Evolutionary conservation across 2,888 invertebrate genomes (phyloP), one percentile per base, ranked within the genome.

Genomic region (Eupithecia subfuscata): DNA sequence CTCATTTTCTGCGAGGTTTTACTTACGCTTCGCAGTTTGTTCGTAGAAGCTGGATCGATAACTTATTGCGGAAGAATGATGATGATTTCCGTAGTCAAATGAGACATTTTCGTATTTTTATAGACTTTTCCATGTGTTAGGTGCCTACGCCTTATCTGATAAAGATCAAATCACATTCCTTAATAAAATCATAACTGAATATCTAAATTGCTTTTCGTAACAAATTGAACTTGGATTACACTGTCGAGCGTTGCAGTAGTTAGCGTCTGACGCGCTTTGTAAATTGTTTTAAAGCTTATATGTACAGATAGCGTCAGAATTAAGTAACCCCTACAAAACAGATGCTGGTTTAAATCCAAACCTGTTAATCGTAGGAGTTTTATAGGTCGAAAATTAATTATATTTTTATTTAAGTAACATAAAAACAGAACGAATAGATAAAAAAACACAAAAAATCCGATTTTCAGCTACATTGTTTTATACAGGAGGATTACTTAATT

Each of bases 151-250:
- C 69, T 71, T 40, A 69, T 75, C 71, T 30, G 40, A 75, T 72
- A 70, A 70, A 73, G 69, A 65, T 75, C 70, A 45, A 75, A 75
- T 75, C 65, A 69, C 73, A 75, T 56, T 73, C 60, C 76, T 70
- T 70, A 71, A 73, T 73, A 70, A 76, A 45, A 65, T 69, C 52
- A 45, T 75, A 69, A 75, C 63, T 76, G 68, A 65, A 70, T 63
- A 74, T 74, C 71, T 69, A 76, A 76, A 76, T 76, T 71, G 76
- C 76, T 77, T 77, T 76, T 70, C 65, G 69, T 69, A 70, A 74
- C 74, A 74, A 70, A 74, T 74, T 74, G 65, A 76, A 76, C 72
- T 75, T 37, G 52, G 34, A 56, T 37, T 70, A 70, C 37, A 70
- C 70, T 70, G 56, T 30, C 70, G 56, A 60, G 70, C 70, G 34